Evolutionary conservation across 2,888 invertebrate species (phyloP).

Genomic region (Hydroisotoma schaefferi): DNA sequence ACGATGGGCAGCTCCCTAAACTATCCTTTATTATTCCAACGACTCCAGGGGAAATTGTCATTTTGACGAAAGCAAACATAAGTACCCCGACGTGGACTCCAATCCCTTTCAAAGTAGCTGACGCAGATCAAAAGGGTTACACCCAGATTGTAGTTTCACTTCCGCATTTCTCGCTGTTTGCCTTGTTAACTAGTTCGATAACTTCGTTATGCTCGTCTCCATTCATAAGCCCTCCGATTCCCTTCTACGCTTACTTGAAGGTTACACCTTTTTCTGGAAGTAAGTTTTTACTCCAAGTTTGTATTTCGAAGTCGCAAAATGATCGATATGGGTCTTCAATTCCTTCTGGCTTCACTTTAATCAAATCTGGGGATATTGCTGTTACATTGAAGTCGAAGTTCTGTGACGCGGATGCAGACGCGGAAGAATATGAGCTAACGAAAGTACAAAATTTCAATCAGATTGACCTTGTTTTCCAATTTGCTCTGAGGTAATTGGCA

Average conservation of each 20-base stretch:
- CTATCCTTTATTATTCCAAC: too few relatives aligned
- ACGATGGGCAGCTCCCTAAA: too few relatives aligned
- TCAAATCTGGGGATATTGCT: slow-evolving; percentile 48
- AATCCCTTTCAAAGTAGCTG: too few relatives aligned
- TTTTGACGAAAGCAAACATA: too few relatives aligned
- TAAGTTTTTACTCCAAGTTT: too few relatives aligned
- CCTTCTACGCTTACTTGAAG: slow-evolving; percentile 37
- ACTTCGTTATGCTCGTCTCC: slow-evolving; percentile 50
- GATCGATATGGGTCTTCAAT: too few relatives aligned
- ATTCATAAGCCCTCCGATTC: slow-evolving; percentile 48
- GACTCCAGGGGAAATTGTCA: too few relatives aligned
- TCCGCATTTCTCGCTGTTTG: neutral
- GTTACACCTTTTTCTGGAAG: slow-evolving; percentile 36
- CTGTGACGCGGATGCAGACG: slow-evolving; percentile 50
- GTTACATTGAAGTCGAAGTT: slow-evolving; percentile 48
- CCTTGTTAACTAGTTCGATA: slow-evolving; percentile 45
- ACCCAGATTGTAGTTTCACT: too few relatives aligned
- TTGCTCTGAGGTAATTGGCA: slow-evolving; percentile 51
- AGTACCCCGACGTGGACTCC: too few relatives aligned
- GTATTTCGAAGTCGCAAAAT: slow-evolving; percentile 33
- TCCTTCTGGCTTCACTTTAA: slow-evolving; percentile 47
- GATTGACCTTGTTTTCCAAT: slow-evolving; percentile 50
- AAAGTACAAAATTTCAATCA: slow-evolving; percentile 50
- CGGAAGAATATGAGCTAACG: slow-evolving; percentile 50
- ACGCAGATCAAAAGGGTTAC: too few relatives aligned